These are phyloP conservation scores for Maccullochella peelii DNA, from an alignment of 2,113 vertebrate genomes.

Conservation along the genomic window DNA sequence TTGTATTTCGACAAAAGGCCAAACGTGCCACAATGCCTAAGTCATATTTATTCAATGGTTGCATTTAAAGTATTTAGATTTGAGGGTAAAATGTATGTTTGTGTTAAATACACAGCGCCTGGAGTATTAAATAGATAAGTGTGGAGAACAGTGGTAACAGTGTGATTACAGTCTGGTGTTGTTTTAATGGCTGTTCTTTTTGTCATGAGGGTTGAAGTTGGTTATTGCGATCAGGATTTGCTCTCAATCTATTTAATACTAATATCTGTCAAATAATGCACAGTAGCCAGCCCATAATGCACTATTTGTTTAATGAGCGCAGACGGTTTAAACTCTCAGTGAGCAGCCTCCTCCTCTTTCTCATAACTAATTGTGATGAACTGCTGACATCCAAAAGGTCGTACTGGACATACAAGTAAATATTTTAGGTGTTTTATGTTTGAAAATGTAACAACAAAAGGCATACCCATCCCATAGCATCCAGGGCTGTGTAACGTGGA, in stretches of 20 bases:
- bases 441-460: neutral
- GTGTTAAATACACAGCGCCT: neutral
- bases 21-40: neutral
- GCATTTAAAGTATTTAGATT: neutral
- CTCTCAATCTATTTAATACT: neutral
- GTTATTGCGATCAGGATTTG: neutral
- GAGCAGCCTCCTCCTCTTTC: neutral
- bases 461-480: conserved; percentile 86
- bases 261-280: neutral
- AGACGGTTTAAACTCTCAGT: neutral
- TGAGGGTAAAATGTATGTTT: too few species aligned
- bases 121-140: neutral
- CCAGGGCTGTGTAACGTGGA: conserved; percentile 82
- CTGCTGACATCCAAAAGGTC: neutral
- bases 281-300: neutral
- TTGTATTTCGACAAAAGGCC: neutral
- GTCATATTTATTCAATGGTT: neutral
- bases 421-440: neutral
- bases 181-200: neutral
- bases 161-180: neutral
- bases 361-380: neutral
- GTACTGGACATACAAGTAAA: neutral
- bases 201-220: neutral
- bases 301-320: neutral
- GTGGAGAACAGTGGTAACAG: neutral